Evolutionary conservation across 2,797 vertebrate species (phyloP), one percentile per base, ranked within the genome.

Genomic region (Alauda arvensis): DNA sequence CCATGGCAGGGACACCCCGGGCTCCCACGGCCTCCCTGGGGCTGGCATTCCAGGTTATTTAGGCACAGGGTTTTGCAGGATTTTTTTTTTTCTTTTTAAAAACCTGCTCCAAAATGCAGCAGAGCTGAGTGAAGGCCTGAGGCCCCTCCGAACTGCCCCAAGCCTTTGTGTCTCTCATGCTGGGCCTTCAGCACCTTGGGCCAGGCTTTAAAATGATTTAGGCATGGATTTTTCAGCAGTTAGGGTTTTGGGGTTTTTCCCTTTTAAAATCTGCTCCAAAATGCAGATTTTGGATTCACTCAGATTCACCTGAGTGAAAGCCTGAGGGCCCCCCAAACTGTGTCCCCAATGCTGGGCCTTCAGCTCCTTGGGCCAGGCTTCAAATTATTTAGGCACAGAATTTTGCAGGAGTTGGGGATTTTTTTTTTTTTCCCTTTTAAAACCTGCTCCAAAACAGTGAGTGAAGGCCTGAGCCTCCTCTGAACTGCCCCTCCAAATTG

Each of bases 281-380:
- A 42, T 4, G 0, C 1, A 66, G n/a, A n/a, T n/a, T n/a, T n/a
- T n/a, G n/a, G n/a, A n/a, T n/a, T n/a, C n/a, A n/a, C n/a, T n/a
- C n/a, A n/a, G n/a, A n/a, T n/a, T n/a, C n/a, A 34, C 2, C 31
- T 12, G 37, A 70, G 25, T 2, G 40, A 20, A 39, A 18, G 6
- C 14, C 28, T 23, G 6, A 46, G n/a, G 1, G 12, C 24, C 15
- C 19, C 42, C 37, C 2, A 2, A 59, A 25, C 19, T 37, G 19
- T 14, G 51, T 43, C 15, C 4, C 51, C 31, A 18, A 0, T 46
- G 5, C 34, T 7, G 14, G 0, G 5, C 6, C 24, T 0, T 33
- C 53, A 42, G 0, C 16, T 24, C 12, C 18, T 24, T 13, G 12
- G 23, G 20, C 5, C 14, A 14, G 24, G 7, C 9, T 43, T 43